phyloP scores from a whole-genome alignment of 30 jellyfish, hydroid and myxozoan genomes.

The Aurelia coerulea region DNA sequence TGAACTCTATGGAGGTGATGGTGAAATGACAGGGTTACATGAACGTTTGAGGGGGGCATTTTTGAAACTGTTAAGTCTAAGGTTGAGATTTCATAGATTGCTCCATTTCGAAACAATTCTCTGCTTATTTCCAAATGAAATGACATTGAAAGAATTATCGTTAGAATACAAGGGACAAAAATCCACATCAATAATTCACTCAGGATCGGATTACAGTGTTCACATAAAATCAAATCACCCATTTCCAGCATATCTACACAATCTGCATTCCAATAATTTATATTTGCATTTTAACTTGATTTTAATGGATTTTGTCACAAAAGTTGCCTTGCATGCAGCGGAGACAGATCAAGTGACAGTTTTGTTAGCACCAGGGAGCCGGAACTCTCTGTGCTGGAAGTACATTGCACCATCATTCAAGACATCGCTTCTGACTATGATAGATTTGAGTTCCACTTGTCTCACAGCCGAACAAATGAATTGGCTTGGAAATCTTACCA shows the following conservation, averaged over 20 bases:
- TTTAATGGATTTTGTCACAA: constrained; percentile 85
- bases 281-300: constrained; percentile 76
- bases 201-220: constrained; percentile 51
- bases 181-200: constrained; percentile 48
- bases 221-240: constrained; percentile 43
- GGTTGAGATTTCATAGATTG: constrained; percentile 63
- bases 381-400: constrained; percentile 81
- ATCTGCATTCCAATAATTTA: constrained; percentile 39
- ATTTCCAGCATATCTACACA: constrained; percentile 47
- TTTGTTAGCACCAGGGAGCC: constrained; percentile 89
- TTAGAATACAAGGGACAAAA: constrained; percentile 72
- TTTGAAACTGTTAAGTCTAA: constrained; percentile 67
- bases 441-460: constrained; percentile 71
- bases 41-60: constrained; percentile 37
- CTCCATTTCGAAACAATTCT: constrained; percentile 72
- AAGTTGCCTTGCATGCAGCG: constrained; percentile 77
- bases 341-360: constrained; percentile 63
- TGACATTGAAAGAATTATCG: constrained; percentile 71
- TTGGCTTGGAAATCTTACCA: constrained; percentile 90
- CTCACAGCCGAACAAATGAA: constrained; percentile 85
- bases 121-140: constrained; percentile 56
- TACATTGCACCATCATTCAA: constrained; percentile 66
- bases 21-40: constrained; percentile 44
- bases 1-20: constrained; percentile 34
- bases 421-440: constrained; percentile 53